Evolutionary conservation across 2,888 invertebrate genomes (phyloP).

Genomic region (Dicranocentrus wangi): DNA sequence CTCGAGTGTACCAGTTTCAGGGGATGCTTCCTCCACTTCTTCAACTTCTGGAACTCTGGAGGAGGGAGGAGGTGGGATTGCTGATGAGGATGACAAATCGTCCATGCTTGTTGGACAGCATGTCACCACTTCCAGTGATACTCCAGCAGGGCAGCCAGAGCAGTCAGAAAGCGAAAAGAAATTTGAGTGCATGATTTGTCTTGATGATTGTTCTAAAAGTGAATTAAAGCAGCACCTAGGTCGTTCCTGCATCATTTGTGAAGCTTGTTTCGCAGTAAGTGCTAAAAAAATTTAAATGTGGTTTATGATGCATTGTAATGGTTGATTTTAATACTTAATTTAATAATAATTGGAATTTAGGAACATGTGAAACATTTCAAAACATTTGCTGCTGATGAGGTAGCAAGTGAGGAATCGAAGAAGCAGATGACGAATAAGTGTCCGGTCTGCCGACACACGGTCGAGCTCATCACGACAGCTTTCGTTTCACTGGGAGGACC

Average conservation of each 20-base stretch:
- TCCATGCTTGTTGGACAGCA: conserved; percentile 24
- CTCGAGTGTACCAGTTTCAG: neutral
- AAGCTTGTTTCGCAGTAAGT: conserved; percentile 77
- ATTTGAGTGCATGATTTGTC: conserved; percentile 78
- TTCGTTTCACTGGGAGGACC: conserved; percentile 74
- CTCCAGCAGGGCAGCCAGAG: too few species aligned
- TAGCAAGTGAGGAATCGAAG: neutral
- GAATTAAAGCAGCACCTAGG: conserved; percentile 78
- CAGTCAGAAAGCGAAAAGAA: conserved; percentile 32
- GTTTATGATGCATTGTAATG: too few species aligned
- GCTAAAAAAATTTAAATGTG: too few species aligned
- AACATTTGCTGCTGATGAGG: conserved; percentile 13
- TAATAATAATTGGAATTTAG: conserved; percentile 36
- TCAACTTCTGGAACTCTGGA: conserved; percentile 41
- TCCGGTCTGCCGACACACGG: conserved; percentile 76
- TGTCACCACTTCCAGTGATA: conserved; percentile 12
- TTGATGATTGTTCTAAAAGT: conserved; percentile 78
- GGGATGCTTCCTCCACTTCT: conserved; percentile 7
- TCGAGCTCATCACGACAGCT: conserved; percentile 75
- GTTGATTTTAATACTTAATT: too few species aligned
- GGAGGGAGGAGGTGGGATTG: too few species aligned
- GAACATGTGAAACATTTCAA: conserved; percentile 68
- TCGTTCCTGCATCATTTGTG: conserved; percentile 79
- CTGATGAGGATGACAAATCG: conserved; percentile 27
- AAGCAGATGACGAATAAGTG: conserved; percentile 75